phyloP scores from a whole-genome alignment of 1,140 invertebrate genomes.

The Pemphigus obesinymphae region DNA sequence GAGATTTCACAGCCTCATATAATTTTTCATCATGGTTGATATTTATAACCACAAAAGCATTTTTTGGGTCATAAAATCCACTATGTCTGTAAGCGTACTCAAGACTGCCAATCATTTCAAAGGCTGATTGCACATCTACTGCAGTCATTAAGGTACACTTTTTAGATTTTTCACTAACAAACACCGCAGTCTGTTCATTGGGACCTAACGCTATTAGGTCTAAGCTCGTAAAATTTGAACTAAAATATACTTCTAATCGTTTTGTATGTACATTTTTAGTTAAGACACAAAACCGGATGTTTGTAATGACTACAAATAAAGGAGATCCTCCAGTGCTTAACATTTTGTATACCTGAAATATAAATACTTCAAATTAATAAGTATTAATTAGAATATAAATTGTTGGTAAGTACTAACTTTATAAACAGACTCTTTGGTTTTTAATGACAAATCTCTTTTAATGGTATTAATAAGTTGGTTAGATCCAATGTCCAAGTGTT shows the following conservation, averaged over 20 bases:
- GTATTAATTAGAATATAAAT: background rate
- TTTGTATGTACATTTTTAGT: conserved; percentile 16
- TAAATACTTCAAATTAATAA: background rate
- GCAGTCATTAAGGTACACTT: conserved; percentile 28
- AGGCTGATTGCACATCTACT: conserved; percentile 2
- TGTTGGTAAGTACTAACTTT: background rate
- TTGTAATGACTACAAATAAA: conserved; percentile 20
- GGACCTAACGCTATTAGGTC: conserved; percentile 9
- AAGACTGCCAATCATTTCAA: conserved; percentile 23
- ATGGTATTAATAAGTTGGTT: background rate
- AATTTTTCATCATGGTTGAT: background rate
- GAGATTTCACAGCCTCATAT: conserved; percentile 13
- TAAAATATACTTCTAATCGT: background rate
- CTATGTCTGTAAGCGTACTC: conserved; percentile 23
- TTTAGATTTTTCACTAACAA: conserved; percentile 35
- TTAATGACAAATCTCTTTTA: conserved; percentile 3
- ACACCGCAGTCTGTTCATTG: conserved; percentile 14
- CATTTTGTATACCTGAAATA: conserved; percentile 27
- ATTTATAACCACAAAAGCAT: conserved; percentile 27
- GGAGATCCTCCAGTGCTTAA: conserved; percentile 25
- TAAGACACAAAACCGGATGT: conserved; percentile 14
- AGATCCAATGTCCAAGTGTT: background rate
- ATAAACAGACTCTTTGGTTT: conserved; percentile 5
- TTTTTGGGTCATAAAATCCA: conserved; percentile 15
- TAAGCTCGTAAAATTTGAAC: conserved; percentile 10